A percentile compares a stretch with the other conserved stretches of the same genome.
Evolutionary conservation across 2,888 invertebrate species (phyloP).

Genomic region (Parascotia fuliginaria): DNA sequence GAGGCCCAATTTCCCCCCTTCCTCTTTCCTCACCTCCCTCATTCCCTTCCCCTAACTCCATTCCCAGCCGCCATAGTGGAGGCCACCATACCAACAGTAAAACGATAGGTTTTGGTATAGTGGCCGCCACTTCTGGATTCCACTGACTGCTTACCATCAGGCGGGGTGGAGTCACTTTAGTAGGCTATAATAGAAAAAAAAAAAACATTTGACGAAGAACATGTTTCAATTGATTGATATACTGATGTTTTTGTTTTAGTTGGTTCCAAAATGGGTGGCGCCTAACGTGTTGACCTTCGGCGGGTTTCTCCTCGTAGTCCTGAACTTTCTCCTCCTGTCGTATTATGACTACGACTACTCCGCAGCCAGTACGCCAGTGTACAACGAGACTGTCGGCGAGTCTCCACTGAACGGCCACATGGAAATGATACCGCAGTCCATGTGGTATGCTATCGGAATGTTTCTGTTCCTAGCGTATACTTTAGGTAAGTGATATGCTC

Average conservation of each 20-base stretch:
- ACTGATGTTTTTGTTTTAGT: constrained; percentile 84
- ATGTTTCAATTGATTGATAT: no score
- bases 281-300: constrained; percentile 98
- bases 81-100: no score
- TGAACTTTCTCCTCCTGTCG: constrained; percentile 93
- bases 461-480: constrained; percentile 98
- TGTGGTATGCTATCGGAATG: constrained; percentile 94
- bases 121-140: no score
- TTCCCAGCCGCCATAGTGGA: no score
- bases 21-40: no score
- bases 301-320: constrained; percentile 96
- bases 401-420: constrained; percentile 65
- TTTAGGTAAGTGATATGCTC: constrained; percentile 88
- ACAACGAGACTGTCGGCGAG: constrained; percentile 60
- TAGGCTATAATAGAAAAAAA: no score
- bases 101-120: no score
- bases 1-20: no score
- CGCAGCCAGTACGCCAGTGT: constrained; percentile 86
- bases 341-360: constrained; percentile 96
- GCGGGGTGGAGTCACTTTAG: no score
- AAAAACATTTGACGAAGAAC: no score
- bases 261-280: constrained; percentile 97
- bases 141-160: no score
- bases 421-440: constrained; percentile 90
- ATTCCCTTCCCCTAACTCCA: no score